These are phyloP conservation scores for Prietella phreatophila DNA, from an alignment of 2,113 vertebrate genomes.

Conservation along the genomic window DNA sequence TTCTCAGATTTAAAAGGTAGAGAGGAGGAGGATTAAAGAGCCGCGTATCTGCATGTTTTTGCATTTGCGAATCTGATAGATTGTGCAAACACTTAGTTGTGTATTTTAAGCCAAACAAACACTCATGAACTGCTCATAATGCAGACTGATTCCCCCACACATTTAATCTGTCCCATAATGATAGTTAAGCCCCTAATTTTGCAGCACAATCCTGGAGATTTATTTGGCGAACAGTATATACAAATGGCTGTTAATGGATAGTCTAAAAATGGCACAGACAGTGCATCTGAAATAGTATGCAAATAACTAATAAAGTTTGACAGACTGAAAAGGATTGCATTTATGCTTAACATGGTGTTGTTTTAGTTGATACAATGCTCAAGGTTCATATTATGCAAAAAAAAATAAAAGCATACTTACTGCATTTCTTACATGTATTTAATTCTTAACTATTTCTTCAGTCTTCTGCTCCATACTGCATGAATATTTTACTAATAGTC, in stretches of 20 bases:
- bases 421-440: neutral
- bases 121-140: conserved; percentile 72
- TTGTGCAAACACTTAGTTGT: conserved; percentile 67
- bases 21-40: conserved; percentile 84
- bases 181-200: conserved; percentile 61
- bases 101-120: conserved; percentile 62
- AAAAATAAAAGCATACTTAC: neutral
- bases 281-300: neutral
- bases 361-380: neutral
- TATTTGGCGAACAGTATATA: neutral
- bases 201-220: neutral
- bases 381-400: neutral
- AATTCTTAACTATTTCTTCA: neutral
- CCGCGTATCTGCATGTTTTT: conserved; percentile 61
- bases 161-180: conserved; percentile 50
- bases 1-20: conserved; percentile 88
- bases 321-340: neutral
- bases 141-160: conserved; percentile 59
- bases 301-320: neutral
- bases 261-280: neutral
- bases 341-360: neutral
- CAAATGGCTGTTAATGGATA: neutral
- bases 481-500: neutral
- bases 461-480: neutral
- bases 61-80: conserved; percentile 77